Conservation (phyloP, 2,888 invertebrate species). For the Scaptomyza tumidula region DNA sequence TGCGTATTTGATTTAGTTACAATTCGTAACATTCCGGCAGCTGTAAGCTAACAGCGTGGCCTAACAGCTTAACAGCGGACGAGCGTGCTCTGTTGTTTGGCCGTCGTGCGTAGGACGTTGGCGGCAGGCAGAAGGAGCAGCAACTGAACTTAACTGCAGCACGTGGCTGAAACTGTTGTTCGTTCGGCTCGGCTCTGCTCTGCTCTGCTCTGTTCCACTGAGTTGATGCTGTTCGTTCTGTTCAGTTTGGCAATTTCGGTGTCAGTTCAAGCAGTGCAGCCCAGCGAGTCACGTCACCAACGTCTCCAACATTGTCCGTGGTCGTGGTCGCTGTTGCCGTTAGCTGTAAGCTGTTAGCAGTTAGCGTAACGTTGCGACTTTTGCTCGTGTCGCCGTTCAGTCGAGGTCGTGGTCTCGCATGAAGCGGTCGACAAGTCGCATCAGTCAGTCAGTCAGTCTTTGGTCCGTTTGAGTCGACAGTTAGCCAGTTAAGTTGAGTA, state of each 20-base stretch:
- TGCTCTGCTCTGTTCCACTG: background rate
- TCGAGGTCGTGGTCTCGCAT: conserved; percentile 70
- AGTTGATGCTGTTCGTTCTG: conserved; percentile 11
- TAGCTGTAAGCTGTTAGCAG: conserved; percentile 6
- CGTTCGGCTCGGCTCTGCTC: background rate
- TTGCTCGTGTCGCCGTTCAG: conserved; percentile 51
- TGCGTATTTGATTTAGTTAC: conserved; percentile 55
- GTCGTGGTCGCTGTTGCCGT: conserved; percentile 43
- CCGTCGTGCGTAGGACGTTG: conserved; percentile 12
- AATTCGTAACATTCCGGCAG: conserved; percentile 46
- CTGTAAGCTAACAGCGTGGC: conserved; percentile 38
- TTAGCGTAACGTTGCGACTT: conserved; percentile 17
- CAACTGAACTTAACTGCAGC: conserved; percentile 18
- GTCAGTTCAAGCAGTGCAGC: conserved; percentile 59
- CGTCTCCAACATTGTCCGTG: conserved; percentile 55
- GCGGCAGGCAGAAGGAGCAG: conserved; percentile 5
- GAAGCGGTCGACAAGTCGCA: conserved; percentile 60
- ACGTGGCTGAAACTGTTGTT: conserved; percentile 34
- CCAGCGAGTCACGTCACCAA: conserved; percentile 51
- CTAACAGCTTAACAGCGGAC: conserved; percentile 29
- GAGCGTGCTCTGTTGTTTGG: conserved; percentile 16
- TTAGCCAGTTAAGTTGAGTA: conserved; percentile 8
- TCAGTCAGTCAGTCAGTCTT: conserved; percentile 1
- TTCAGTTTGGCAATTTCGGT: conserved; percentile 18
- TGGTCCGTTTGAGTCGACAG: background rate